Evolutionary conservation across 2,113 vertebrate species (phyloP).

Genomic region (Crotalus tigris): DNA sequence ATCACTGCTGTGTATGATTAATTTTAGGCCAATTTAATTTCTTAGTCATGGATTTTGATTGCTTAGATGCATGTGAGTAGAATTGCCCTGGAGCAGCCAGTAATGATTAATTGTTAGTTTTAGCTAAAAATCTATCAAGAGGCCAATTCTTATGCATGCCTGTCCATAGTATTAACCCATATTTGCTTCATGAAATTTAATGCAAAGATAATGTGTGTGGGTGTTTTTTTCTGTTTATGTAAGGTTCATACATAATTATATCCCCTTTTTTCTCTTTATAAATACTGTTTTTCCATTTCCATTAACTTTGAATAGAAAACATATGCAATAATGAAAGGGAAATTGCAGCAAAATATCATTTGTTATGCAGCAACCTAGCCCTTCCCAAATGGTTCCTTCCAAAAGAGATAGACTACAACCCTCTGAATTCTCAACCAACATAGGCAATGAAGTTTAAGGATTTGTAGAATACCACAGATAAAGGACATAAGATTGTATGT

Average conservation of each 20-base stretch:
- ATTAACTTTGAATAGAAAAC: neutral
- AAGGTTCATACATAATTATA: neutral
- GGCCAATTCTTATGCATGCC: neutral
- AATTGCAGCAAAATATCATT: neutral
- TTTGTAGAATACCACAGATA: neutral
- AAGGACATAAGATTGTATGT: neutral
- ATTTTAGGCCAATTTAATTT: conserved; percentile 66
- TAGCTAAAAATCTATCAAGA: conserved; percentile 34
- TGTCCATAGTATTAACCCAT: conserved; percentile 26
- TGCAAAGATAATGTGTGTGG: neutral
- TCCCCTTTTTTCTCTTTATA: neutral
- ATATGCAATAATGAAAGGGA: neutral
- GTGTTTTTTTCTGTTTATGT: neutral
- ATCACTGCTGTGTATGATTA: conserved; percentile 61
- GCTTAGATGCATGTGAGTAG: conserved; percentile 47
- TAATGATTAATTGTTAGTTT: conserved; percentile 55
- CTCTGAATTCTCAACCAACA: neutral
- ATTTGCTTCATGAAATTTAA: conserved; percentile 1
- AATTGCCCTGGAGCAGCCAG: conserved; percentile 60
- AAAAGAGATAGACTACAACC: neutral
- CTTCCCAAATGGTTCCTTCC: neutral
- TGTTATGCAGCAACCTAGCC: neutral
- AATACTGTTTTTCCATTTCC: neutral
- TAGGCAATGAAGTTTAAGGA: neutral
- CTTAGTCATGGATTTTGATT: conserved; percentile 64